Conservation (phyloP, 2,888 invertebrate genomes). For the Leptopterna dolabrata region DNA sequence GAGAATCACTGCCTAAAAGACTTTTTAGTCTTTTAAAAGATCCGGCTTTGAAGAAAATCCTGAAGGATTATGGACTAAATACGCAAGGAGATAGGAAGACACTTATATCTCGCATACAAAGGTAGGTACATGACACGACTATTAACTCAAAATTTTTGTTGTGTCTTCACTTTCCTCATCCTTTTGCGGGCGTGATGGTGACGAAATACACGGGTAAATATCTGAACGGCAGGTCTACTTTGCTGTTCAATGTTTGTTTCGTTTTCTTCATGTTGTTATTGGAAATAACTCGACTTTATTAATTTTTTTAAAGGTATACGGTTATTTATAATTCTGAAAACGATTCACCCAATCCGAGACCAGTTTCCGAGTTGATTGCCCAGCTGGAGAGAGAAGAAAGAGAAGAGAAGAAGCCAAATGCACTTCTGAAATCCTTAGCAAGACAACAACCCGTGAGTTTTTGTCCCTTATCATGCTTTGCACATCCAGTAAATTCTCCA, state of each 20-base stretch:
- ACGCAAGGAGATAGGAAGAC: slow-evolving; percentile 68
- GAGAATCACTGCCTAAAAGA: slow-evolving; percentile 69
- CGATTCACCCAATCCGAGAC: slow-evolving; percentile 68
- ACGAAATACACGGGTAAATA: too few relatives aligned
- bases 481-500: too few relatives aligned
- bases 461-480: background rate
- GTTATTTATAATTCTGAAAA: slow-evolving; percentile 69
- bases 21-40: slow-evolving; percentile 70
- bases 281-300: background rate
- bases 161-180: too few relatives aligned
- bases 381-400: slow-evolving; percentile 68
- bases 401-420: slow-evolving; percentile 63
- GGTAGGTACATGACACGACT: slow-evolving; percentile 55
- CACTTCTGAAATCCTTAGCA: slow-evolving; percentile 40
- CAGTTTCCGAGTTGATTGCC: slow-evolving; percentile 66
- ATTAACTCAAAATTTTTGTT: background rate
- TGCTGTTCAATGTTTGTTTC: too few relatives aligned
- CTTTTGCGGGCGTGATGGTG: too few relatives aligned
- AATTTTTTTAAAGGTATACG: slow-evolving; percentile 65
- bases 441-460: slow-evolving; percentile 16
- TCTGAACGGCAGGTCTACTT: too few relatives aligned
- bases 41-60: slow-evolving; percentile 67
- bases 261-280: too few relatives aligned
- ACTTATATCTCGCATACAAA: slow-evolving; percentile 66
- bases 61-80: slow-evolving; percentile 69